Conservation (phyloP, 1,140 invertebrate species). For the Leptoteleia sp. region DNA sequence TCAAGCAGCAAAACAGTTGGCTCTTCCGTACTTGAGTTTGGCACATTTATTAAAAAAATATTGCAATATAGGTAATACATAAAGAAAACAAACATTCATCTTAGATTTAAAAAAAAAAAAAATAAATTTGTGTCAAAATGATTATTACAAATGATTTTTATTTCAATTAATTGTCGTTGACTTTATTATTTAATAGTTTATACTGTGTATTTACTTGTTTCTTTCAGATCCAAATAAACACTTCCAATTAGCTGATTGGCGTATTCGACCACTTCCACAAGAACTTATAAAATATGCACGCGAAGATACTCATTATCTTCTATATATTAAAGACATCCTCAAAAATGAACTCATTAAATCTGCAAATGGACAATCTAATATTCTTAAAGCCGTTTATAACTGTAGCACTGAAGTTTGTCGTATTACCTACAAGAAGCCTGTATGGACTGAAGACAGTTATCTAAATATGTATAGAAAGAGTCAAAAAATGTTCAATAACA, state of each 20-base stretch:
- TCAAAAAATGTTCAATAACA: conserved; percentile 91
- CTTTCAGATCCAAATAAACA: no score
- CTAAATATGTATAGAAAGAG: conserved; percentile 89
- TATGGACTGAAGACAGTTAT: conserved; percentile 87
- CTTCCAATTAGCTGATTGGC: conserved; percentile 98
- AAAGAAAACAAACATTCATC: no score
- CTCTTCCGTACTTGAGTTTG: conserved; percentile 88
- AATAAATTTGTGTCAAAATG: no score
- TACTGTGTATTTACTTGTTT: no score
- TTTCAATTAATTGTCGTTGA: no score
- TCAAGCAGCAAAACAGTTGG: conserved; percentile 90
- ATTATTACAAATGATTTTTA: no score
- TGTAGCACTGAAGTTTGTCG: conserved; percentile 88
- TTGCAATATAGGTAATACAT: conserved; percentile 83
- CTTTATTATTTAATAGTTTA: no score
- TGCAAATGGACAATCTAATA: conserved; percentile 86
- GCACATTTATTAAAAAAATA: conserved; percentile 90
- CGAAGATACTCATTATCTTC: conserved; percentile 96
- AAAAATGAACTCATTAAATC: conserved; percentile 88
- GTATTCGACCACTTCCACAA: conserved; percentile 93
- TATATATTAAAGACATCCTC: conserved; percentile 94
- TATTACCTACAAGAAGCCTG: conserved; percentile 91
- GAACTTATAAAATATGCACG: conserved; percentile 94
- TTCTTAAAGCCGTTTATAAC: conserved; percentile 87
- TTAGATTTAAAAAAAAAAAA: no score